Base-by-base conservation (phyloP, 2,113 vertebrate genomes). In the Laticauda laticaudata region DNA sequence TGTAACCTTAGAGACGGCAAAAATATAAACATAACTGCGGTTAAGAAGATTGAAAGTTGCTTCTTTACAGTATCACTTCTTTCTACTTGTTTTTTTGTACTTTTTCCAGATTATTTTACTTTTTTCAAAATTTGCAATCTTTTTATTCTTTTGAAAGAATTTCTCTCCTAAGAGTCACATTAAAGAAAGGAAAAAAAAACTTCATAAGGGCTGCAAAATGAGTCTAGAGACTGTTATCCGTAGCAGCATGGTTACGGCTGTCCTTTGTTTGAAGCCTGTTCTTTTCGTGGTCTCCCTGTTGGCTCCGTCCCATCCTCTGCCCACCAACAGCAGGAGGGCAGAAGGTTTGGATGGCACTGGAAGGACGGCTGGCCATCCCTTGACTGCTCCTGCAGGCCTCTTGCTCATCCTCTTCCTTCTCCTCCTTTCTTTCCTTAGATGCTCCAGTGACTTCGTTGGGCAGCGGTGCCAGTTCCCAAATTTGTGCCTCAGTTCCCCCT, bases 391-490 rank as follows among this genome's bases (percentile, higher is more conserved):
- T n/a, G 39, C 26, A 1, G 5, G 2, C 2, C 48, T 61, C 11
- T 29, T 5, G 0, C 45, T 23, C n/a, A 88, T 26, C 43, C 6
- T 9, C 6, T 9, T 26, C 24, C 0, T 23, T 20, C 3, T 9
- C 48, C n/a, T 21, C 0, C 91, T 24, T 9, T 0, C 43, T 90
- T 48, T 24, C 14, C 0, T 88, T 97, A 99, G 99, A 93, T 99
- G 99, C 94, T 92, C 9, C 0, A 91, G 95, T 0, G 97, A 98
- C 91, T 98, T 96, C 0, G 69, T 96, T 2, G 99, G 99, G 9
- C 97, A 94, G 89, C 97, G 96, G 2, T 99, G 99, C 97, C 98
- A 99, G 97, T 97, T 98, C 14, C 96, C 26, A n/a, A 98, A 98
- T 97, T 99, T 98, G 0, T 99, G 99, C 97, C 94, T 95, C 75